Conservation (phyloP, 2,797 vertebrate genomes). For the Anguilla megastoma region DNA sequence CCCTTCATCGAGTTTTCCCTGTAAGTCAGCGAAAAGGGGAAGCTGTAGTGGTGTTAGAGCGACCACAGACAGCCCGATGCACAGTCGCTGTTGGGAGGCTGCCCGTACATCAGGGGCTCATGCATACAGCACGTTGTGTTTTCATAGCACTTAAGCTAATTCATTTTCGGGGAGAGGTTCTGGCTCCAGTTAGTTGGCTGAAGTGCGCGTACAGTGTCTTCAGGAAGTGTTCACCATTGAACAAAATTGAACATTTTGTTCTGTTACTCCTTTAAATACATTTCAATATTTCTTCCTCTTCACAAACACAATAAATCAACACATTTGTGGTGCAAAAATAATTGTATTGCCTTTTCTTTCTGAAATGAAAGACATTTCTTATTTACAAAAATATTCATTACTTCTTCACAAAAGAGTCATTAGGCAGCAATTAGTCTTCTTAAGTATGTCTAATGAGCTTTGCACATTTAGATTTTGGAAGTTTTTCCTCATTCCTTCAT, state of each 20-base stretch:
- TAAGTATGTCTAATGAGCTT: background rate
- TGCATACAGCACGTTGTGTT: background rate
- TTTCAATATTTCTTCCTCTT: background rate
- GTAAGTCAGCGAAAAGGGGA: constrained; percentile 29
- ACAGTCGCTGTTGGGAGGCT: background rate
- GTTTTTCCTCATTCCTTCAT: background rate
- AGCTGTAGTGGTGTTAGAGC: background rate
- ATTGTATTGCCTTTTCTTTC: no score
- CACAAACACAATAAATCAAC: background rate
- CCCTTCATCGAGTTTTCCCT: constrained; percentile 29
- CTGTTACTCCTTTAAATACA: background rate
- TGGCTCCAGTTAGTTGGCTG: background rate
- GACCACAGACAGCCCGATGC: background rate
- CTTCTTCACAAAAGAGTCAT: background rate
- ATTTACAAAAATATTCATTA: background rate
- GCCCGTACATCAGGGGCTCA: background rate
- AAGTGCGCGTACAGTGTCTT: background rate
- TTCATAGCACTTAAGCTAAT: background rate
- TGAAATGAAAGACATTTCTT: no score
- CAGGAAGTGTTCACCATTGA: background rate
- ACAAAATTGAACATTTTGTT: background rate
- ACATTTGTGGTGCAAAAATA: background rate
- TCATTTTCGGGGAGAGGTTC: background rate
- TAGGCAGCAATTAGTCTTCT: background rate
- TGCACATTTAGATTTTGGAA: background rate